These are phyloP conservation scores for Protonibea diacanthus DNA, from an alignment of 2,797 vertebrate genomes.

Conservation along the genomic window DNA sequence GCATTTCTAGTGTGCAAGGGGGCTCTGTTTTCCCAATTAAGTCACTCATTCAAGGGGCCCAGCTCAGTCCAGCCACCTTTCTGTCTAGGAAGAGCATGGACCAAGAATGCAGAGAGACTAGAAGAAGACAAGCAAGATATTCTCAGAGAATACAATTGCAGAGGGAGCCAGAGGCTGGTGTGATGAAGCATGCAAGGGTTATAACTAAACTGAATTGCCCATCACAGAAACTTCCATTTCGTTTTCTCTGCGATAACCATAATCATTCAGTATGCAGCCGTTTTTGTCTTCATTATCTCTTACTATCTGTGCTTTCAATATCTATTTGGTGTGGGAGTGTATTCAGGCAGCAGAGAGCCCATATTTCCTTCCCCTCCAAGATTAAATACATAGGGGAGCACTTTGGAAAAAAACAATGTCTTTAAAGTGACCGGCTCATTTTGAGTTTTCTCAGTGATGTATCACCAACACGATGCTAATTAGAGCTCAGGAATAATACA, in stretches of 20 bases:
- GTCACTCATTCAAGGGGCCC: constrained; percentile 4
- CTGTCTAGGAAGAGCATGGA: background rate
- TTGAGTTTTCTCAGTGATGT: background rate
- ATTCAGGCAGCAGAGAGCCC: background rate
- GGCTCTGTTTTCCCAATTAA: constrained; percentile 8
- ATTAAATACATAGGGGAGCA: background rate
- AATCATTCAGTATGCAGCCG: background rate
- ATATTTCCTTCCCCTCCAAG: background rate
- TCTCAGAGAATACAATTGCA: background rate
- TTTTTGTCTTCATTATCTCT: constrained; percentile 20
- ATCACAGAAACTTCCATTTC: background rate
- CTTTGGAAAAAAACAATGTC: background rate
- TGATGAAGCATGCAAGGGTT: background rate
- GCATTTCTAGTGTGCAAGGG: background rate
- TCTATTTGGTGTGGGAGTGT: constrained; percentile 2
- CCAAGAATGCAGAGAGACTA: background rate
- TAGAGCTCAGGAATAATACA: background rate
- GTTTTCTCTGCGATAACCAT: constrained; percentile 3
- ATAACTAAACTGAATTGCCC: constrained; percentile 12
- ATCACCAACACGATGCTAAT: background rate
- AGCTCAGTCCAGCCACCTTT: background rate
- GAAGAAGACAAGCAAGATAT: background rate
- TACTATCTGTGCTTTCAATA: constrained; percentile 11
- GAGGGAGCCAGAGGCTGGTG: constrained; percentile 5
- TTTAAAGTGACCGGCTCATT: background rate